Evolutionary conservation across 2,888 invertebrate genomes (phyloP), one percentile per base, ranked within the genome.

Genomic region (Eupithecia vulgata): DNA sequence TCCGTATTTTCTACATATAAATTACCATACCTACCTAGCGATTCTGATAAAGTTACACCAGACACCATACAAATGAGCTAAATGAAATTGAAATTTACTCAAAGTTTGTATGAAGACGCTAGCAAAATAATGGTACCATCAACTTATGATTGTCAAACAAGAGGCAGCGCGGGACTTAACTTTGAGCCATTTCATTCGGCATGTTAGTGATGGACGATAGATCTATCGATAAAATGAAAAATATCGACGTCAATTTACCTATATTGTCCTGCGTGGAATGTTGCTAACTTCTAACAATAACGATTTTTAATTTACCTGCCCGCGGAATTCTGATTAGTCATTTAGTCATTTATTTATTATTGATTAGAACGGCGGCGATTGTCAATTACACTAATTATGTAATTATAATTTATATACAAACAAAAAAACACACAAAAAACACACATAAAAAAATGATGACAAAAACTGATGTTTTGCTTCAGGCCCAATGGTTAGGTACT

Each of bases 121-220:
- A 79, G 81, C 83, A 86, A 89, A 90, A 90, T 90, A 88, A 88
- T 87, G 86, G 84, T 81, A 82, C 76, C 85, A 81, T 85, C 85
- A 87, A 90, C 88, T 91, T 87, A 88, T 90, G 89, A 90, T 91
- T 89, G 91, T 91, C 90, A 90, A 91, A 91, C 89, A 90, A 84
- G 84, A 86, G 83, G 81, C 84, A 82, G 84, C 85, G 84, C 81
- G 85, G 85, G 85, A 86, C 84, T 86, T 81, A 85, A 87, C 84
- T 89, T 88, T 80, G 82, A 85, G 84, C 85, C 83, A 83, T 85
- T 86, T 85, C 84, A 84, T 85, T 87, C 82, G 80, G 81, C 81
- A 72, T 74, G 67, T 73, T 82, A 85, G 87, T 80, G 86, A 79
- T 81, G 86, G 66, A 59, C 35, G 17, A 48, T 45, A 40, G 7